phyloP scores from a whole-genome alignment of 2,888 invertebrate genomes.

The Leptarthrus brevirostris region DNA sequence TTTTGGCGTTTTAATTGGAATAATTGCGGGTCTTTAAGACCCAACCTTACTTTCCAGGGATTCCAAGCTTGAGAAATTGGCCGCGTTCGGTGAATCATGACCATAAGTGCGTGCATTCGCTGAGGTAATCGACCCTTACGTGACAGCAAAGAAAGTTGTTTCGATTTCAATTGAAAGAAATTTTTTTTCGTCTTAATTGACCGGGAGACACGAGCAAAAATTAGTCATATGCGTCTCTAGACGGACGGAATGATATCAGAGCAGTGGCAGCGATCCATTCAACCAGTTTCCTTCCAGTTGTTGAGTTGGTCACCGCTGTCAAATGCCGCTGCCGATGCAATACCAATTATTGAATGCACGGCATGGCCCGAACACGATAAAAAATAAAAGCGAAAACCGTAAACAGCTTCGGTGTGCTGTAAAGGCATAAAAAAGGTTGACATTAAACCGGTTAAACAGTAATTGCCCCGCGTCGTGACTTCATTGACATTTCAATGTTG shows the following conservation, averaged over 20 bases:
- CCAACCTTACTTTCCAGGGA: constrained; percentile 10
- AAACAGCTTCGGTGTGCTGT: constrained; percentile 12
- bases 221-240: constrained; percentile 25
- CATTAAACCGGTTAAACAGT: constrained; percentile 51
- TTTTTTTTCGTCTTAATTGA: neutral
- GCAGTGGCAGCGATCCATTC: neutral
- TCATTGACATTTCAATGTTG: constrained; percentile 52
- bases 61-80: neutral
- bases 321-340: constrained; percentile 15
- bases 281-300: constrained; percentile 4
- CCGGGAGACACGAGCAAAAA: neutral
- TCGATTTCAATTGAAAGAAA: constrained; percentile 10
- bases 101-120: constrained; percentile 19
- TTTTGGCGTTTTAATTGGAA: constrained; percentile 41
- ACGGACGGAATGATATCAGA: neutral
- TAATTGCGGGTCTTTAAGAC: neutral
- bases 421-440: constrained; percentile 40
- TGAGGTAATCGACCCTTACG: constrained; percentile 18
- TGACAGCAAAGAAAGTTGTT: constrained; percentile 20
- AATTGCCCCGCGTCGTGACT: constrained; percentile 51
- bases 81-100: neutral
- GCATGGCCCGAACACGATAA: constrained; percentile 29
- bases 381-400: constrained; percentile 44
- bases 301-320: constrained; percentile 20
- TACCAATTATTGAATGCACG: constrained; percentile 46